Percentiles rank a stretch among this genome's conserved stretches.
Evolutionary conservation across 2,797 vertebrate genomes (phyloP).

Genomic region (Acrossocheilus wenchowensis): DNA sequence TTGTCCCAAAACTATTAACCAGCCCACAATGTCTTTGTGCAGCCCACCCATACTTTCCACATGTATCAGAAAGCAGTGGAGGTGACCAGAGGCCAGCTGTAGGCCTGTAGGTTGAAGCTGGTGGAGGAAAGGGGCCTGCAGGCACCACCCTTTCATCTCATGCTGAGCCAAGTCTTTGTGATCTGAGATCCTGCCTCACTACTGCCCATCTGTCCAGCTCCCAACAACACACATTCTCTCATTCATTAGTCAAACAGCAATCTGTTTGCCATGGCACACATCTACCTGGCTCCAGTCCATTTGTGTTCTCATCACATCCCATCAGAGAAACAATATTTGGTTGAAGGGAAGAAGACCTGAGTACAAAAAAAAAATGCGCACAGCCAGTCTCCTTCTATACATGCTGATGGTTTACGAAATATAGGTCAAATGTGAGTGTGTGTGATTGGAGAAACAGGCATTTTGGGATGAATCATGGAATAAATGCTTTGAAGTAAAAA

Average conservation of each 20-base stretch:
- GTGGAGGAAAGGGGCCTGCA: constrained; percentile 20
- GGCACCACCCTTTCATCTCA: constrained; percentile 51
- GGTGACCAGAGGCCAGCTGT: constrained; percentile 41
- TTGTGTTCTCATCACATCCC: constrained; percentile 15
- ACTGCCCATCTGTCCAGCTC: constrained; percentile 62
- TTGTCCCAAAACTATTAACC: neutral
- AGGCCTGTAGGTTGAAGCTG: constrained; percentile 9
- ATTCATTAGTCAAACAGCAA: constrained; percentile 60
- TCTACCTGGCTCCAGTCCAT: constrained; percentile 45
- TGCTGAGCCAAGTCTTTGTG: constrained; percentile 61
- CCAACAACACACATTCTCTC: constrained; percentile 54
- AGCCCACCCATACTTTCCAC: neutral
- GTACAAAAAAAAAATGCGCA: neutral
- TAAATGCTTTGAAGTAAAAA: constrained; percentile 9
- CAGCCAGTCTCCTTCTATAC: neutral
- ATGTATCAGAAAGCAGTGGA: constrained; percentile 20
- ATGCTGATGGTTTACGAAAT: neutral
- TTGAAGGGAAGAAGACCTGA: neutral
- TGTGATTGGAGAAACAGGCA: neutral
- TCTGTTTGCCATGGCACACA: constrained; percentile 50
- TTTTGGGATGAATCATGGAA: constrained; percentile 10
- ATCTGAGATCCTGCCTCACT: constrained; percentile 47
- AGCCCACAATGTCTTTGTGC: neutral
- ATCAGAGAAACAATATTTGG: constrained; percentile 8
- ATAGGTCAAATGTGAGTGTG: neutral